These are phyloP conservation scores for Bubo bubo DNA, from an alignment of 2,113 vertebrate species.

Conservation along the genomic window DNA sequence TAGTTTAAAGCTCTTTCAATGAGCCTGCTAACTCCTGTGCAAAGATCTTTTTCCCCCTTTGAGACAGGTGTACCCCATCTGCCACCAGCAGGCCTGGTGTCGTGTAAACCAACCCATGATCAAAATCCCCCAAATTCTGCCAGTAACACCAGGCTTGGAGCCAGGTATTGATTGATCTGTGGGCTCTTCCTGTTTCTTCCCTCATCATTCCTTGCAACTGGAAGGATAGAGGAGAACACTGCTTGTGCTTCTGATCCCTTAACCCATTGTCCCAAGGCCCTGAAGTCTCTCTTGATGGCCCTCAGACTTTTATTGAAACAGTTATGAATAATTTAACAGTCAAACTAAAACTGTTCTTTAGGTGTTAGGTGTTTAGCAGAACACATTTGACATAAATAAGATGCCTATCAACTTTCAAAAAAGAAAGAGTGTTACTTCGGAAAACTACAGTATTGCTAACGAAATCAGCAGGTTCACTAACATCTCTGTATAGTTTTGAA, in stretches of 20 bases:
- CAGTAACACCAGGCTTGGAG: background rate
- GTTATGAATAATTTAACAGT: background rate
- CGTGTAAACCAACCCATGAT: background rate
- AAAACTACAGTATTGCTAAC: background rate
- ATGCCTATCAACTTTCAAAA: background rate
- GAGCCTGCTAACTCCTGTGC: background rate
- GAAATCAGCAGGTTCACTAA: background rate
- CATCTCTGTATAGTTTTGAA: background rate
- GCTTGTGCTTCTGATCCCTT: background rate
- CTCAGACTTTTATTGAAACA: background rate
- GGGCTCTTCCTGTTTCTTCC: background rate
- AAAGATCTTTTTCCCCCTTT: background rate
- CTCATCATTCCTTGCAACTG: background rate
- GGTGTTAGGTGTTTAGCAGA: background rate
- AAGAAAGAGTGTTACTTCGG: background rate
- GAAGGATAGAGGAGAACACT: background rate
- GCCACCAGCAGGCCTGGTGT: background rate
- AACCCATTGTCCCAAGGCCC: background rate
- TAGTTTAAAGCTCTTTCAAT: background rate
- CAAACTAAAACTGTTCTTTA: background rate
- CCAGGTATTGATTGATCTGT: background rate
- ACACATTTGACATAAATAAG: background rate
- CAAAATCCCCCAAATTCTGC: background rate
- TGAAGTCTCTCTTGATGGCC: background rate
- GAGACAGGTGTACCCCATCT: background rate